phyloP scores from a whole-genome alignment of 2,888 invertebrate species.

The Drosophila suboccidentalis region DNA sequence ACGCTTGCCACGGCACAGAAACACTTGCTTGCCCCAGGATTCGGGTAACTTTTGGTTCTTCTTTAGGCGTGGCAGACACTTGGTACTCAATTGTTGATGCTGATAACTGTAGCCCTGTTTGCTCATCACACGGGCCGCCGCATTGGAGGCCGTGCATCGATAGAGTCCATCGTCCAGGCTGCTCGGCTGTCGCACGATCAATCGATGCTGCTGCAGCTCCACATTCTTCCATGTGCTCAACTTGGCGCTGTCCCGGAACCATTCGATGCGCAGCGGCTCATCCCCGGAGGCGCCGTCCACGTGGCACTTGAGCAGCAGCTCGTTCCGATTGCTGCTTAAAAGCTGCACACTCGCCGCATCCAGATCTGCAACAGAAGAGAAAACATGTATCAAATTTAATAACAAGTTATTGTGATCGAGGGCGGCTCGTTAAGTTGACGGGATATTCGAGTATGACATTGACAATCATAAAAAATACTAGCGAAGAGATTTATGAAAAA shows the following conservation, averaged over 20 bases:
- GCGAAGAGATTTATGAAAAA: too few relatives aligned
- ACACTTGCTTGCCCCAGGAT: constrained; percentile 76
- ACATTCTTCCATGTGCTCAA: constrained; percentile 87
- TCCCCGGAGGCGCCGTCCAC: constrained; percentile 83
- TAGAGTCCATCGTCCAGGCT: constrained; percentile 90
- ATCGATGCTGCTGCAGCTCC: constrained; percentile 86
- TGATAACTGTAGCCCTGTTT: constrained; percentile 79
- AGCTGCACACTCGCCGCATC: constrained; percentile 83
- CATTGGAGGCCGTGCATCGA: constrained; percentile 90
- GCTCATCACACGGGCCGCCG: constrained; percentile 87
- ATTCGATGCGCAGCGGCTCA: constrained; percentile 82
- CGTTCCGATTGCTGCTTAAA: constrained; percentile 79
- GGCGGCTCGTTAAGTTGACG: not conserved
- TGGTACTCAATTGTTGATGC: constrained; percentile 45
- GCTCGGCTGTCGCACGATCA: constrained; percentile 82
- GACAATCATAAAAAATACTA: too few relatives aligned
- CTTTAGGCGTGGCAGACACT: constrained; percentile 81
- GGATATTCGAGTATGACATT: too few relatives aligned
- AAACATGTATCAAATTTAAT: not conserved
- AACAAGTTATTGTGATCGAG: not conserved
- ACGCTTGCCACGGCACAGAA: constrained; percentile 84
- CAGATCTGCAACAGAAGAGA: constrained; percentile 75
- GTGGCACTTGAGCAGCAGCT: constrained; percentile 84
- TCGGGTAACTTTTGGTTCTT: constrained; percentile 78
- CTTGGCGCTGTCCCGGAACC: constrained; percentile 88